Evolutionary conservation across 2,113 vertebrate species (phyloP).

Genomic region (Dicaeum eximium): DNA sequence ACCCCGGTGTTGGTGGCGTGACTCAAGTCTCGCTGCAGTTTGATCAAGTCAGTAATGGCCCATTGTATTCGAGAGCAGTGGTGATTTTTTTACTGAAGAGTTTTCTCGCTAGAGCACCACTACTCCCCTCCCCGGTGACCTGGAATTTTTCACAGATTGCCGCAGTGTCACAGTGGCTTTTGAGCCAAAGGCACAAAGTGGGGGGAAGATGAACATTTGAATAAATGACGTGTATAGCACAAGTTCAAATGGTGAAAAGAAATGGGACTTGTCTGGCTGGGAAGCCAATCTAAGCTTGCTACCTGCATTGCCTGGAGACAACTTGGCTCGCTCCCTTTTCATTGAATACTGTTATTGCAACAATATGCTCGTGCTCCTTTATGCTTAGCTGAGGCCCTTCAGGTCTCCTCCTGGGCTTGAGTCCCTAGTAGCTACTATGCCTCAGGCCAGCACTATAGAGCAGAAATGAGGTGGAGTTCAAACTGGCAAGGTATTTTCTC

Average conservation of each 20-base stretch:
- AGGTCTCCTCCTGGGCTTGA: constrained; percentile 65
- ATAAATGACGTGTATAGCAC: constrained; percentile 17
- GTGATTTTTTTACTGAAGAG: not conserved
- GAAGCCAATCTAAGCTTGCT: constrained; percentile 31
- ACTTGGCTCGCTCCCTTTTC: constrained; percentile 11
- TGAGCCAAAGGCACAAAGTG: constrained; percentile 45
- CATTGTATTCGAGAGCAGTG: not conserved
- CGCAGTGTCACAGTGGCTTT: constrained; percentile 3
- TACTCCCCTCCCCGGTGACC: not conserved
- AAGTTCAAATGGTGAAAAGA: constrained; percentile 18
- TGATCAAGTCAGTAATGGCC: not conserved
- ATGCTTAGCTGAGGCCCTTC: constrained; percentile 58
- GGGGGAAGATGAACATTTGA: constrained; percentile 1
- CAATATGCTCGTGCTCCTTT: constrained; percentile 34
- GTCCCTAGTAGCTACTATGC: constrained; percentile 60
- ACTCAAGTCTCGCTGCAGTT: not conserved
- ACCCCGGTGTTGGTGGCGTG: not conserved
- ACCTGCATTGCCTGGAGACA: constrained; percentile 49
- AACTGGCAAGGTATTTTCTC: constrained; percentile 63
- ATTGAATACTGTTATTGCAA: constrained; percentile 7
- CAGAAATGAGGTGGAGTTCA: constrained; percentile 50
- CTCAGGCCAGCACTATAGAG: constrained; percentile 63
- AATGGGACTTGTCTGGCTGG: constrained; percentile 29
- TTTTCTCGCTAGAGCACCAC: not conserved
- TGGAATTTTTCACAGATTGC: constrained; percentile 39